phyloP scores from a whole-genome alignment of 1,140 invertebrate species.

The Mesaphorura yosii region DNA sequence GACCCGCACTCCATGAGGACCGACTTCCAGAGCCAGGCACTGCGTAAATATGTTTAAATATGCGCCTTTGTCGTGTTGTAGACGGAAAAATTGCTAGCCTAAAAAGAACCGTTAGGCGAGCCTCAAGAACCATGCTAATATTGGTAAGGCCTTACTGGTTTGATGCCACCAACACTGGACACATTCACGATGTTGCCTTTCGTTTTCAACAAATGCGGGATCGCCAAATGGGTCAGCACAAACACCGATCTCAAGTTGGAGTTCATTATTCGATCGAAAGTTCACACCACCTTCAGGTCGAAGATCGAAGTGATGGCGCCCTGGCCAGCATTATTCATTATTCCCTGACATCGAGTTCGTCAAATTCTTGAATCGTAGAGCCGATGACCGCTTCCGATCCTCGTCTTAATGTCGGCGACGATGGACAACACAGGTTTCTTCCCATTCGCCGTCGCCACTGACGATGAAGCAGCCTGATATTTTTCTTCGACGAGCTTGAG shows the following conservation, averaged over 20 bases:
- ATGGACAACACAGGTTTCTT: neutral
- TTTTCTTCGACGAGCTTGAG: neutral
- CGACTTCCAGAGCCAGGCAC: neutral
- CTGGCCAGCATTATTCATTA: neutral
- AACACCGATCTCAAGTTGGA: constrained; percentile 39
- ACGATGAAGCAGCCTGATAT: neutral
- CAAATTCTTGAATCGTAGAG: neutral
- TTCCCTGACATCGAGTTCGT: neutral
- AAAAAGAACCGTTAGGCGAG: neutral
- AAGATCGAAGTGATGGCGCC: neutral
- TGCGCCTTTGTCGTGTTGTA: neutral
- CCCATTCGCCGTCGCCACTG: neutral
- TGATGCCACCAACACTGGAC: constrained; percentile 47
- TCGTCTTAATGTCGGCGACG: neutral
- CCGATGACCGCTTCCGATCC: neutral
- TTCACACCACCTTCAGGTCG: constrained; percentile 35
- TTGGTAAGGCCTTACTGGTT: constrained; percentile 34
- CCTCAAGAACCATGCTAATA: neutral
- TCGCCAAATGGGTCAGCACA: constrained; percentile 36
- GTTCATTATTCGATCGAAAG: constrained; percentile 45
- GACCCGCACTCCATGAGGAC: neutral
- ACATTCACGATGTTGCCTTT: constrained; percentile 48
- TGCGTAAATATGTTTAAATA: neutral
- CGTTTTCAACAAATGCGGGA: constrained; percentile 41
- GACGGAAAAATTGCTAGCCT: neutral